These are phyloP conservation scores for Trochalopteron elliotii DNA, from an alignment of 2,113 vertebrate species.

Conservation along the genomic window DNA sequence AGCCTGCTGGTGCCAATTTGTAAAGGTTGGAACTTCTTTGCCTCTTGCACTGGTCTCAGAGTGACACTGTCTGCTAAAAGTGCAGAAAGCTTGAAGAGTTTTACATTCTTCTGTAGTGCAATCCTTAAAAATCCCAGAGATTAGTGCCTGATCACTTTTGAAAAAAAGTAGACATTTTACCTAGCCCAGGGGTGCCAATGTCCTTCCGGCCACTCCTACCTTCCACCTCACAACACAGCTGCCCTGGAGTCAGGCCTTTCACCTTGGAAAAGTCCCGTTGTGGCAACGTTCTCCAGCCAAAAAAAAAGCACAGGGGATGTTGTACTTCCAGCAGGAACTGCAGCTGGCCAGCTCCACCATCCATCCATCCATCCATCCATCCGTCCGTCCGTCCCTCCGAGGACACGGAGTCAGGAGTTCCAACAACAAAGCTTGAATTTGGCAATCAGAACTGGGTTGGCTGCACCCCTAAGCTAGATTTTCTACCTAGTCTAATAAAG, in stretches of 20 bases:
- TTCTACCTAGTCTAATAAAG: slow-evolving; percentile 79
- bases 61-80: slow-evolving; percentile 65
- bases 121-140: slow-evolving; percentile 78
- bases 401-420: slow-evolving; percentile 30
- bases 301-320: background rate
- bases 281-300: slow-evolving; percentile 51
- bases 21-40: slow-evolving; percentile 36
- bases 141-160: slow-evolving; percentile 73
- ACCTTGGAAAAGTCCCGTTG: slow-evolving; percentile 41
- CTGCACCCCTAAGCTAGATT: slow-evolving; percentile 70
- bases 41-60: slow-evolving; percentile 68
- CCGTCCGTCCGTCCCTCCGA: no score
- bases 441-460: slow-evolving; percentile 69
- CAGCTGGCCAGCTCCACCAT: slow-evolving; percentile 33
- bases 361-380: background rate
- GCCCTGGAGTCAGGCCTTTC: slow-evolving; percentile 66
- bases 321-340: slow-evolving; percentile 9
- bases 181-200: slow-evolving; percentile 66
- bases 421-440: slow-evolving; percentile 65
- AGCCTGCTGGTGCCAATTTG: slow-evolving; percentile 74
- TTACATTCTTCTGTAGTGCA: slow-evolving; percentile 80
- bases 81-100: slow-evolving; percentile 66
- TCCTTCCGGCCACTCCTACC: slow-evolving; percentile 51
- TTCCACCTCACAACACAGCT: slow-evolving; percentile 60
- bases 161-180: slow-evolving; percentile 68